phyloP scores from a whole-genome alignment of 2,797 vertebrate genomes.

The Chrosomus eos region DNA sequence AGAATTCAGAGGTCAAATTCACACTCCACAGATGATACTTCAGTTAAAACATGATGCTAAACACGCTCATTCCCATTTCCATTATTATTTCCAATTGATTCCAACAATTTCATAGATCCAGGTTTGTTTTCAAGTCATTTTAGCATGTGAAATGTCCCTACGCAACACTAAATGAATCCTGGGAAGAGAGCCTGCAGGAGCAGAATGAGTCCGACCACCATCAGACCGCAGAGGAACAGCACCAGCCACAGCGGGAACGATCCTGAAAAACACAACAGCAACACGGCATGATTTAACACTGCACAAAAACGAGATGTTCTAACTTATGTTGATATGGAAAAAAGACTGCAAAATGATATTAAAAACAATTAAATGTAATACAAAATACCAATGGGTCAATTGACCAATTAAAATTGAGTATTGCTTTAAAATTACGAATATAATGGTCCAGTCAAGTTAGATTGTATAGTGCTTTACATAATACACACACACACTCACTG shows the following conservation, averaged over 20 bases:
- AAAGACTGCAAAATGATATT: background rate
- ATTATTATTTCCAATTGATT: slow-evolving; percentile 27
- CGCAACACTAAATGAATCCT: slow-evolving; percentile 76
- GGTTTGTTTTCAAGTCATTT: slow-evolving; percentile 24
- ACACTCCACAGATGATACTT: slow-evolving; percentile 43
- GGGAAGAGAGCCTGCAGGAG: slow-evolving; percentile 86
- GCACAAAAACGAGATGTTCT: too few species aligned
- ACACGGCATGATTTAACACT: background rate
- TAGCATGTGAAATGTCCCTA: background rate
- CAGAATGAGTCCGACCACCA: slow-evolving; percentile 82
- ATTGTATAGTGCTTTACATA: background rate
- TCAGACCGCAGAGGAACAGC: slow-evolving; percentile 82
- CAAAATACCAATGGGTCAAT: background rate
- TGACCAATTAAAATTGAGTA: background rate
- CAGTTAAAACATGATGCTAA: slow-evolving; percentile 30
- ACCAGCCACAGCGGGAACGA: slow-evolving; percentile 89
- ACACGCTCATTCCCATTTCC: slow-evolving; percentile 2
- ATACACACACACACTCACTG: background rate
- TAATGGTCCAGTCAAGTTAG: background rate
- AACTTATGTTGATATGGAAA: too few species aligned
- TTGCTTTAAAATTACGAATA: background rate
- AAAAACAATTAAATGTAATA: too few species aligned
- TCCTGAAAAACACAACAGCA: slow-evolving; percentile 68
- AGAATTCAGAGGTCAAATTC: slow-evolving; percentile 28
- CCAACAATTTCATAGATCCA: slow-evolving; percentile 9